Evolutionary conservation across 2,113 vertebrate genomes (phyloP), one percentile per base, ranked within the genome.

Genomic region (Tamias sibiricus): DNA sequence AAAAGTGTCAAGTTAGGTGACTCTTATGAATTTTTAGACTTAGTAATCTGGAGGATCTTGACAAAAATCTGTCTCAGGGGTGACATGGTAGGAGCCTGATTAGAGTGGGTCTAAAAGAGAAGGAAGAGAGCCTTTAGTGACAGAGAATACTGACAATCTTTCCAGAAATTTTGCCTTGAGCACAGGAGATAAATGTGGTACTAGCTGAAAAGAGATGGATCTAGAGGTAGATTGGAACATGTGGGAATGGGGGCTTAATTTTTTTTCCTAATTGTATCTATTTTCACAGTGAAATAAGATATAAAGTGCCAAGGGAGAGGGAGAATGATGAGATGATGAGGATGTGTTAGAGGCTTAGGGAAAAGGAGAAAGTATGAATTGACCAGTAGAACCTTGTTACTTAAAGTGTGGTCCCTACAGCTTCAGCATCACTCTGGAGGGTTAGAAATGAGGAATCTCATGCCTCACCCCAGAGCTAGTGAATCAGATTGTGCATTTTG

Each of bases 211-310:
- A 16, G 20, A 49, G 47, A 79, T 19, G 42, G 10, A 17, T 52
- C 13, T 37, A 47, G 30, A 22, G 16, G 83, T 54, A 47, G 72
- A 57, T 4, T 8, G 26, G 28, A 44, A 64, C 75, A 79, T 37
- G n/a, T 28, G 6, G 80, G 32, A 26, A 11, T 0, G 68, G 64
- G 54, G 16, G 6, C 24, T 90, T 24, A 3, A 47, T 59, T 54
- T 28, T 42, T 71, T n/a, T 44, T 90, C 22, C 35, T 37, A 24
- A 20, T 42, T 42, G 26, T 59, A 77, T 88, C 59, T 52, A 1
- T 91, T 87, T 94, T 95, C 20, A 69, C 47, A 54, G 40, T 74
- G 54, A 95, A 77, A 19, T 77, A 54, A 66, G n/a, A 7, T 47
- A 30, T 40, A 44, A 76, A 76, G 59, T 12, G 26, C 24, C 26